These are phyloP conservation scores for Cerceris ruficornis DNA, from an alignment of 2,888 invertebrate genomes.

Conservation along the genomic window DNA sequence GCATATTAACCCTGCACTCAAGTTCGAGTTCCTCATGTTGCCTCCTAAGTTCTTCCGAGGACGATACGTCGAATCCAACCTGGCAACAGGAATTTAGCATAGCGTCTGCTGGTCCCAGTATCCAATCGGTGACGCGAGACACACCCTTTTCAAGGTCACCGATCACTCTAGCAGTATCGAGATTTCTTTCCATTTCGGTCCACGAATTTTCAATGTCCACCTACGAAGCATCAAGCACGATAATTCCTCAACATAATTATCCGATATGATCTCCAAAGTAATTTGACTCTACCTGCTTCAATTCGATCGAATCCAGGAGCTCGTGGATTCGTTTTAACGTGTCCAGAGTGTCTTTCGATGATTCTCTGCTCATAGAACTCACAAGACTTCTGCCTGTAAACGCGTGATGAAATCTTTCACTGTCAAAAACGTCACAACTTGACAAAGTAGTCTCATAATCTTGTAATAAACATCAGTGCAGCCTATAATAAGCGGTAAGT, in stretches of 20 bases:
- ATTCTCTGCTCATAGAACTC: slow-evolving; percentile 74
- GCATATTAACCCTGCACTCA: slow-evolving; percentile 85
- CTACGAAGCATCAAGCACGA: slow-evolving; percentile 46
- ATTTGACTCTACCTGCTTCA: slow-evolving; percentile 82
- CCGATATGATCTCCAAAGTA: background rate
- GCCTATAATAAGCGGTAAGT: no score
- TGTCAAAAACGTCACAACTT: no score
- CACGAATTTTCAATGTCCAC: slow-evolving; percentile 85
- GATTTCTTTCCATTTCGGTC: slow-evolving; percentile 84
- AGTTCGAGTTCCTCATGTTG: slow-evolving; percentile 90
- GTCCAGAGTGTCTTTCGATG: slow-evolving; percentile 86
- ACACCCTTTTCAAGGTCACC: slow-evolving; percentile 85
- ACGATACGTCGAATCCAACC: slow-evolving; percentile 88
- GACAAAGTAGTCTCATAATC: no score
- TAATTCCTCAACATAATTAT: background rate
- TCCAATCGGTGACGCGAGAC: slow-evolving; percentile 90
- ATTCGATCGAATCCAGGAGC: slow-evolving; percentile 84
- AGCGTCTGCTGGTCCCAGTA: slow-evolving; percentile 89
- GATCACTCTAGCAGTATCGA: slow-evolving; percentile 85
- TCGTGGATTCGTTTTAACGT: slow-evolving; percentile 84
- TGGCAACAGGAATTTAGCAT: slow-evolving; percentile 87
- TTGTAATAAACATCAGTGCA: no score
- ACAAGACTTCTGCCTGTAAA: slow-evolving; percentile 73
- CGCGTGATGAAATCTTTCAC: background rate
- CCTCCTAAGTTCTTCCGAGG: slow-evolving; percentile 88